These are phyloP conservation scores for Nesometra sesokonis DNA, from an alignment of 35 echinoderm and acorn worm species.

Conservation along the genomic window DNA sequence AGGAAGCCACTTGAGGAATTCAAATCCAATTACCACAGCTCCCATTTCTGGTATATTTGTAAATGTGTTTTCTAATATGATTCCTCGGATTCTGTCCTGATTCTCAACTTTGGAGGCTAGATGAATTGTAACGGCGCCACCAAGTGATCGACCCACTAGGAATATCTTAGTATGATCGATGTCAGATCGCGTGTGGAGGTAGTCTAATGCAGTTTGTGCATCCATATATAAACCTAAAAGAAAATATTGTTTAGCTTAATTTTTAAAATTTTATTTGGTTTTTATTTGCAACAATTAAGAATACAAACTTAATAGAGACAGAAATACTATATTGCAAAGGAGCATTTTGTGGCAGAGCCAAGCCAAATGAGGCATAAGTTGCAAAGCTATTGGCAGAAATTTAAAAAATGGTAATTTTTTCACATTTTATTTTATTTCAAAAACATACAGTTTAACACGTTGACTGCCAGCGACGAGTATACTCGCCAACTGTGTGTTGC, in stretches of 20 bases:
- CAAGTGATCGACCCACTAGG: slow-evolving; percentile 89
- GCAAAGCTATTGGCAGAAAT: no score
- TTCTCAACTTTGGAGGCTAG: slow-evolving; percentile 46
- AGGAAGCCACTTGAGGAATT: slow-evolving; percentile 69
- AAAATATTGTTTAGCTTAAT: not conserved
- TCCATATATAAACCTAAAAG: slow-evolving; percentile 76
- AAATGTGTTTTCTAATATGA: slow-evolving; percentile 95
- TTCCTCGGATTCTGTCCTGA: slow-evolving; percentile 31
- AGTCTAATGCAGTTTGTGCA: slow-evolving; percentile 73
- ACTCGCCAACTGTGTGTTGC: no score
- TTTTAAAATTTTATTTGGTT: no score
- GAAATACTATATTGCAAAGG: no score
- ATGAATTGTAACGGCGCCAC: slow-evolving; percentile 86
- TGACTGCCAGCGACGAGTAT: no score
- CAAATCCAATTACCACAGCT: slow-evolving; percentile 35
- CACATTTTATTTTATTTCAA: no score
- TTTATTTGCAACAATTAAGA: no score
- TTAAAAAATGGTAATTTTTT: no score
- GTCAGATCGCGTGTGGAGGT: slow-evolving; percentile 69
- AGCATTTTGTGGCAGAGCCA: no score
- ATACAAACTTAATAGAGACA: no score
- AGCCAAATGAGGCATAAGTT: no score
- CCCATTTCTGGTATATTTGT: slow-evolving; percentile 93
- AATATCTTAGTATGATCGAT: slow-evolving; percentile 59
- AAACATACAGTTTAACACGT: no score